Base-by-base conservation (phyloP, 2,797 vertebrate species). In the Pangasius djambal region DNA sequence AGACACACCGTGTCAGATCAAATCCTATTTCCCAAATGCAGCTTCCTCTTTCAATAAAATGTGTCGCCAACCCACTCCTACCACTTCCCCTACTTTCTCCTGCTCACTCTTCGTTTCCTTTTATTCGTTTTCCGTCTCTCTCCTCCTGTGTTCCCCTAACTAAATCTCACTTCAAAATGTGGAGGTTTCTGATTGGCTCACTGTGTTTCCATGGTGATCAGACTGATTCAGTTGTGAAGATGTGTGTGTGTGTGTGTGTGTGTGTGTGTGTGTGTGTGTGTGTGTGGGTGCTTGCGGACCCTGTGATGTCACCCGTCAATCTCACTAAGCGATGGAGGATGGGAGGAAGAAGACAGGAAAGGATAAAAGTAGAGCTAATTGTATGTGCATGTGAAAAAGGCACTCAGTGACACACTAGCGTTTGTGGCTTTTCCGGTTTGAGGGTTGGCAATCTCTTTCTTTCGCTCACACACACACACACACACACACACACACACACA, bases 41-140 rank as follows among this genome's bases (percentile, higher is more conserved):
- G 20, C 57, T 90, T 90, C 86, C 63, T 86, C 55, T 87, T 61
- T 75, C 40, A 9, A 78, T 83, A 37, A 86, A 87, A 72, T 40
- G 63, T 52, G 31, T 18, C 63, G 7, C 16, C 55, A 37, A 59
- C 10, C 88, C 57, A 55, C 78, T 28, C 50, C 25, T 18, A 55
- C 63, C 50, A n/a, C 86, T 61, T 50, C 69, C 65, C 57, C 40
- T 55, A 22, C 70, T 72, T 63, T 59, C 55, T 78, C 72, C 74
- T 69, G 57, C 12, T 1, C 50, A 69, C 37, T 40, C 40, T 70
- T 57, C 50, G 2, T 6, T 59, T 77, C 22, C 74, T 37, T 22
- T 31, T 20, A 57, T 63, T 6, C 34, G 22, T 25, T 40, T 25
- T 25, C 18, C 57, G 15, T 25, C 18, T 87, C n/a, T 55, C 37